phyloP scores from a whole-genome alignment of 2,113 vertebrate genomes.

The Ammodytes marinus region DNA sequence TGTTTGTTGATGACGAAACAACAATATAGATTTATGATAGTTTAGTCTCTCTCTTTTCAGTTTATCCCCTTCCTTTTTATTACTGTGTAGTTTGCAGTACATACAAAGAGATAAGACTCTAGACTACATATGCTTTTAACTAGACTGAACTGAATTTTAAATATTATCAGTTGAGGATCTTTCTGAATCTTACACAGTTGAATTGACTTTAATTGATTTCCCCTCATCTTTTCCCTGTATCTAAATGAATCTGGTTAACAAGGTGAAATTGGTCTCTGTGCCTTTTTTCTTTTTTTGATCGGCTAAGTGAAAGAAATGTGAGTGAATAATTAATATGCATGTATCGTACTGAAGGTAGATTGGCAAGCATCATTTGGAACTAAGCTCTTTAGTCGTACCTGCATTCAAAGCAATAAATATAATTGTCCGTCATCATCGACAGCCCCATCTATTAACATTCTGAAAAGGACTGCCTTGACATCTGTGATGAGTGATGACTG shows the following conservation, averaged over 20 bases:
- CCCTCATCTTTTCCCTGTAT: neutral
- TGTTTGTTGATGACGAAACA: neutral
- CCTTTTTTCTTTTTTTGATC: neutral
- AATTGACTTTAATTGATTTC: neutral
- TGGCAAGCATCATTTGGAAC: neutral
- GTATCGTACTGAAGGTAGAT: conserved; percentile 10
- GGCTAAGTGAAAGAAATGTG: neutral
- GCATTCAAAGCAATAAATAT: conserved; percentile 17
- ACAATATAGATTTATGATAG: neutral
- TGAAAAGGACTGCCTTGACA: neutral
- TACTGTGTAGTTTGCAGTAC: neutral
- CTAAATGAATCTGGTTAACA: neutral
- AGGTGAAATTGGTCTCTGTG: neutral
- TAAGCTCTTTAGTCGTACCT: neutral
- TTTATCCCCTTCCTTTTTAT: neutral
- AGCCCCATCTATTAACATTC: neutral
- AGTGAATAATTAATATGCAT: conserved; percentile 20
- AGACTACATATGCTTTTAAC: neutral
- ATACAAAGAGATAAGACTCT: neutral
- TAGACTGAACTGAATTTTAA: too few species aligned
- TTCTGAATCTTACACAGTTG: too few species aligned
- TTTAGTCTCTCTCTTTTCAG: neutral
- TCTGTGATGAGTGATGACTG: conserved; percentile 1
- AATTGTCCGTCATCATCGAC: neutral
- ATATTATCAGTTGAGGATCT: neutral